Evolutionary conservation across 2,797 vertebrate species (phyloP).

Genomic region (Sebastes oblongus): DNA sequence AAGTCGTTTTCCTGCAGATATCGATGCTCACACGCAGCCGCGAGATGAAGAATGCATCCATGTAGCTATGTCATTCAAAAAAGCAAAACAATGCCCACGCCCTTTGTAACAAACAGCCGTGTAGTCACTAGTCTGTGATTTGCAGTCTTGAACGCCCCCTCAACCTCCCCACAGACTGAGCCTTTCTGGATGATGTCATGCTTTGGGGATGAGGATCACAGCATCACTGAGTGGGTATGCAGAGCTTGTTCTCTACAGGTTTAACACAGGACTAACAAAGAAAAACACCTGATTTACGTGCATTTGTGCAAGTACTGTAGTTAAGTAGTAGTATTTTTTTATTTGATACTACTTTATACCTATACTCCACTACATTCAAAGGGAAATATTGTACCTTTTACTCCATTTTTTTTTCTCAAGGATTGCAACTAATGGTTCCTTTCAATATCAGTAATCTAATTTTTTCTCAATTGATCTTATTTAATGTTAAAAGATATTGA

Average conservation of each 20-base stretch:
- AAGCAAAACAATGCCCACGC: constrained; percentile 29
- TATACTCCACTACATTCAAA: too few relatives aligned
- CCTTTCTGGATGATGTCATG: constrained; percentile 68
- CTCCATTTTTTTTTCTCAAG: too few relatives aligned
- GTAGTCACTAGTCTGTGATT: constrained; percentile 11
- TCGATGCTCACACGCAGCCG: not conserved
- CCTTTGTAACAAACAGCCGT: constrained; percentile 27
- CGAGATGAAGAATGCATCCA: not conserved
- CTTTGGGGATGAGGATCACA: constrained; percentile 26
- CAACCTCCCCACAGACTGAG: not conserved
- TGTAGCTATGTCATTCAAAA: not conserved
- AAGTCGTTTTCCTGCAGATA: not conserved
- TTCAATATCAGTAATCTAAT: not conserved
- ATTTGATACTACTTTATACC: too few relatives aligned
- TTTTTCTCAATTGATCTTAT: not conserved
- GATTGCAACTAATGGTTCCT: too few relatives aligned
- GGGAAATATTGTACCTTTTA: too few relatives aligned
- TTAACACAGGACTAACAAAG: not conserved
- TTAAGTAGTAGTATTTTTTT: not conserved
- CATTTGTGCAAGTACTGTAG: not conserved
- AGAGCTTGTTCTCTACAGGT: not conserved
- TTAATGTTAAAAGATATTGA: too few relatives aligned
- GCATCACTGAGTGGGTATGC: constrained; percentile 26
- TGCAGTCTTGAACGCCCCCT: constrained; percentile 41
- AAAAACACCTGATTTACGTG: not conserved